phyloP scores from a whole-genome alignment of 2,113 vertebrate genomes.

The Halcyon malimbica region DNA sequence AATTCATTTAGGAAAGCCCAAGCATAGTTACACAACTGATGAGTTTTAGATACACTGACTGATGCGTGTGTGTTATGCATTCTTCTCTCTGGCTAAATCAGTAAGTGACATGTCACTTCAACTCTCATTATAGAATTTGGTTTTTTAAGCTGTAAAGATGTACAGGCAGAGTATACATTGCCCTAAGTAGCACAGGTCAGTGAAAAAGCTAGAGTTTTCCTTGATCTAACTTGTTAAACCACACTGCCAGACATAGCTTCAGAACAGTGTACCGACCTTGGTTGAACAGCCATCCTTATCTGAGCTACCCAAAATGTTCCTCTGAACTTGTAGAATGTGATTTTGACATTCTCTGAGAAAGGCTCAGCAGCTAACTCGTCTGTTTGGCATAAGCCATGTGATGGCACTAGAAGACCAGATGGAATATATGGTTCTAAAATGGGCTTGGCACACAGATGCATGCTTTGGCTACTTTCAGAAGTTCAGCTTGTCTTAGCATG shows the following conservation, averaged over 20 bases:
- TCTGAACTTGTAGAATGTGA: background rate
- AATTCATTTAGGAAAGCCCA: background rate
- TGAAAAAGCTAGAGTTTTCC: background rate
- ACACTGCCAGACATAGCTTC: background rate
- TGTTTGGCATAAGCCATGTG: background rate
- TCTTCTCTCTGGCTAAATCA: background rate
- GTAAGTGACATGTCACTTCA: background rate
- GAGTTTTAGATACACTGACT: background rate
- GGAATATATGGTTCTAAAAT: background rate
- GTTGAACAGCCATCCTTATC: background rate
- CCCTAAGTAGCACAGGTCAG: background rate
- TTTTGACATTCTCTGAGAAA: background rate
- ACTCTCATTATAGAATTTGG: background rate
- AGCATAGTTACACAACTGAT: background rate
- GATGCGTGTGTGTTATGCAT: accelerated
- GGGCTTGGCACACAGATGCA: background rate
- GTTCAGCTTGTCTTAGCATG: background rate
- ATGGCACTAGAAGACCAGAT: background rate
- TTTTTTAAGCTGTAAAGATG: background rate
- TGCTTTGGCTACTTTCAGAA: background rate
- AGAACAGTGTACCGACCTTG: background rate
- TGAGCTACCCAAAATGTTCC: background rate
- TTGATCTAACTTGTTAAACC: background rate
- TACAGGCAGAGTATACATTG: background rate
- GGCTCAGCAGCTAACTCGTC: background rate